Conservation (phyloP, 2,113 vertebrate genomes). For the Chelonoidis abingdonii region DNA sequence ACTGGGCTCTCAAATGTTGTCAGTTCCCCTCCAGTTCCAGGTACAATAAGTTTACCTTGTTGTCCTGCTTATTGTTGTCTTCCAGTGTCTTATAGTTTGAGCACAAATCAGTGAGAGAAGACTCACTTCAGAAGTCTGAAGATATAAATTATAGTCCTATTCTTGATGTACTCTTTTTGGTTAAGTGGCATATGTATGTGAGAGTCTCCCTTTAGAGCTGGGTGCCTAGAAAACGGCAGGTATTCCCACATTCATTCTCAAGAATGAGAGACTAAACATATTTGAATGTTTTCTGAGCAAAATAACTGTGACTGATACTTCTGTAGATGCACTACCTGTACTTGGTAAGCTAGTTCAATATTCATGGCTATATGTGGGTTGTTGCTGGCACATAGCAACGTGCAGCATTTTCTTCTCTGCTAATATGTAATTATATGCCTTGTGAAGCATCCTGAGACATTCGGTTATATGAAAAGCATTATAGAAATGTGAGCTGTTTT, state of each 20-base stretch:
- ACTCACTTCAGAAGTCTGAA: not conserved
- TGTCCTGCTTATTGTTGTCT: not conserved
- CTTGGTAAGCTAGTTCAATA: not conserved
- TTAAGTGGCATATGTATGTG: not conserved
- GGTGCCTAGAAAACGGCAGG: not conserved
- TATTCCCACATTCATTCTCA: not conserved
- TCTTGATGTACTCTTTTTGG: not conserved
- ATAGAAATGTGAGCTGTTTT: conserved; percentile 6
- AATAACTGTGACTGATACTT: not conserved
- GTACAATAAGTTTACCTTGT: not conserved
- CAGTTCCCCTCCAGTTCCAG: not conserved
- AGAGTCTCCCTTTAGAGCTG: not conserved
- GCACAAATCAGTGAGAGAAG: not conserved
- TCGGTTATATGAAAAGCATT: conserved; percentile 31
- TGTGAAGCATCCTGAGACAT: conserved; percentile 50
- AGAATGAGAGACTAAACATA: not conserved
- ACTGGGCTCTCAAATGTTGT: not conserved
- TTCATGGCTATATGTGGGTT: not conserved
- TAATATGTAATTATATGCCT: conserved; percentile 56
- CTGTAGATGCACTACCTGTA: conserved; percentile 9
- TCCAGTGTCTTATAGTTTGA: not conserved
- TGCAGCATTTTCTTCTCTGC: conserved; percentile 32
- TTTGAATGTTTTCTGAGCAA: conserved; percentile 3
- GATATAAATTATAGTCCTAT: not conserved
- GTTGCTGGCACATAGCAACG: conserved; percentile 15